Evolutionary conservation across 2,888 invertebrate genomes (phyloP).

Genomic region (Phragmatobia fuliginosa): DNA sequence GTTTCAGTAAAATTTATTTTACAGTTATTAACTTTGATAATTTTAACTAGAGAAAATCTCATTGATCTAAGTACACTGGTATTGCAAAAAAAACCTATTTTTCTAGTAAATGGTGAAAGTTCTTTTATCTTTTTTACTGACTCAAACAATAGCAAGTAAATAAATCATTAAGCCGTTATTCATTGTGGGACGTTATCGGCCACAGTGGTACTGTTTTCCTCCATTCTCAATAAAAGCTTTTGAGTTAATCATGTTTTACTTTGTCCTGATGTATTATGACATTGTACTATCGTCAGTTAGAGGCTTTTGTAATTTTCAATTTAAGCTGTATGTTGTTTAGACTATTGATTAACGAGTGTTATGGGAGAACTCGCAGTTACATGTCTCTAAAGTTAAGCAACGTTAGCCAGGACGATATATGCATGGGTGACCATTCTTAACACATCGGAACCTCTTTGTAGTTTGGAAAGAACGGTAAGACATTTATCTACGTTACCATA

Average conservation of each 20-base stretch:
- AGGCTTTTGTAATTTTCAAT: not conserved
- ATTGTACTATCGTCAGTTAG: not conserved
- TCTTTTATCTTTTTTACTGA: not conserved
- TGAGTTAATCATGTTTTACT: conserved; percentile 1
- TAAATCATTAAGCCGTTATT: conserved; percentile 3
- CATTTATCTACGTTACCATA: too few species aligned
- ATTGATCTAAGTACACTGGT: not conserved
- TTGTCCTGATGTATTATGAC: not conserved
- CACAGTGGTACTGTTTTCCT: conserved; percentile 2
- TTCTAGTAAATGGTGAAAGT: not conserved
- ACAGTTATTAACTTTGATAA: too few species aligned
- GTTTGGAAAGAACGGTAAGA: too few species aligned
- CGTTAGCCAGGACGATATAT: too few species aligned
- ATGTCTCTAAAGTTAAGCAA: too few species aligned
- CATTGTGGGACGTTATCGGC: conserved; percentile 4
- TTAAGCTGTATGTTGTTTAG: not conserved
- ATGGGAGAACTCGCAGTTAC: too few species aligned
- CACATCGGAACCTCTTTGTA: too few species aligned
- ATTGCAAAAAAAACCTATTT: not conserved
- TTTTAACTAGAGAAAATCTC: not conserved
- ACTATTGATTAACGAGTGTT: not conserved
- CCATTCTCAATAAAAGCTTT: conserved; percentile 7
- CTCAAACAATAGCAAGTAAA: not conserved
- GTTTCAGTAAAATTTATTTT: too few species aligned
- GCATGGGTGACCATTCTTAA: too few species aligned